Conservation (phyloP, 2,113 vertebrate genomes). For the Sprattus sprattus region DNA sequence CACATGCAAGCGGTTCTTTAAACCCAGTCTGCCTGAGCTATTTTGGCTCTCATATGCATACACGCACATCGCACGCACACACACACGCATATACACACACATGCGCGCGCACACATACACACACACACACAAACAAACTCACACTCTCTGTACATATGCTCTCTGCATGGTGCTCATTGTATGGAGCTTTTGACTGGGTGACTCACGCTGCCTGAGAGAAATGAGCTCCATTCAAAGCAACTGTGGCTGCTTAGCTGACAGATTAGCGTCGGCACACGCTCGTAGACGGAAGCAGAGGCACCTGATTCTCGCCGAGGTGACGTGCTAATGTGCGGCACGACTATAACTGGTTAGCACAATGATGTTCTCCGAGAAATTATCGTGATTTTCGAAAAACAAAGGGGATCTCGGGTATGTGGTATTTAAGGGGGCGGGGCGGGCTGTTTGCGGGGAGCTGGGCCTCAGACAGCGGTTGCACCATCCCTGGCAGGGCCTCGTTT, state of each 20-base stretch:
- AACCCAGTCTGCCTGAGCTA: not conserved
- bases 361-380: not conserved
- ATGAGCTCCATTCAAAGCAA: not conserved
- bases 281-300: not conserved
- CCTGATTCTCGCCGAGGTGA: not conserved
- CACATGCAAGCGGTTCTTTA: not conserved
- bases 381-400: not conserved
- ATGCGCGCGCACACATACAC: not conserved
- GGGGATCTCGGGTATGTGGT: no score
- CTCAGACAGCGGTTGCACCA: not conserved
- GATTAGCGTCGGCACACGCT: not conserved
- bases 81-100: not conserved
- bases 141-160: not conserved
- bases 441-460: not conserved
- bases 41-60: constrained; percentile 16
- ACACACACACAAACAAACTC: not conserved
- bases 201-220: not conserved
- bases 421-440: not conserved
- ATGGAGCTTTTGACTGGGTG: not conserved
- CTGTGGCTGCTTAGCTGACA: not conserved
- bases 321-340: not conserved
- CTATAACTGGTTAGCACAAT: not conserved
- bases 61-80: constrained; percentile 14
- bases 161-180: not conserved
- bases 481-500: not conserved